A percentile compares a stretch with the other conserved stretches of the same genome.
phyloP scores from a whole-genome alignment of 2,113 vertebrate species.

The Daphoenositta chrysoptera region DNA sequence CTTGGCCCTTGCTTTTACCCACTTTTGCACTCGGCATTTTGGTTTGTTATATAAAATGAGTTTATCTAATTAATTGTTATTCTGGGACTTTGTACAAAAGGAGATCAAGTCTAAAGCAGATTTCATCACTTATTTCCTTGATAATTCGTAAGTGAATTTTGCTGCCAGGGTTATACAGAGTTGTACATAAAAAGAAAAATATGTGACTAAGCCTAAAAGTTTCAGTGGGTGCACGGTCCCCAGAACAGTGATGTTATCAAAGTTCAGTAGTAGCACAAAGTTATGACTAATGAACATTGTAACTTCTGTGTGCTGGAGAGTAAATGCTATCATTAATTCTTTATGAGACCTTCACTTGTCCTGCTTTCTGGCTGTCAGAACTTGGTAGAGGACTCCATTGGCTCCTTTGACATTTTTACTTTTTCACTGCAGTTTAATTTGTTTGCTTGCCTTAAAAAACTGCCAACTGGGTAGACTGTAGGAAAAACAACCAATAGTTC shows the following conservation, averaged over 20 bases:
- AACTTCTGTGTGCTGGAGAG: not conserved
- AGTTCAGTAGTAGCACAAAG: not conserved
- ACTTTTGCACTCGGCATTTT: not conserved
- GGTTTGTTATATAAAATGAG: not conserved
- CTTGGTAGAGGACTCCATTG: not conserved
- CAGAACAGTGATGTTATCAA: not conserved
- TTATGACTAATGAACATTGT: not conserved
- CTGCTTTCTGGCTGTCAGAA: not conserved
- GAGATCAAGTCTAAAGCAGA: not conserved
- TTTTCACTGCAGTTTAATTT: not conserved
- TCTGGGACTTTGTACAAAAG: not conserved
- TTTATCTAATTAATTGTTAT: not conserved
- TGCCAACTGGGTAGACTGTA: not conserved
- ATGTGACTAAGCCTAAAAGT: not conserved
- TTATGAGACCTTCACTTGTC: not conserved
- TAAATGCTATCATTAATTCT: conserved; percentile 12
- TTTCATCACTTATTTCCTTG: not conserved
- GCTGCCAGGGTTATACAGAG: not conserved
- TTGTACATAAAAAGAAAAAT: not conserved
- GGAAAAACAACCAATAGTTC: not conserved
- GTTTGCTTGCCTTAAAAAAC: not conserved
- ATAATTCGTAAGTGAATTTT: not conserved
- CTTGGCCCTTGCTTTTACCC: not conserved
- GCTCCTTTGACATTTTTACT: conserved; percentile 2
- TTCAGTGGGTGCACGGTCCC: not conserved